Conservation (phyloP, 2,797 vertebrate genomes). For the Sphenodon punctatus region DNA sequence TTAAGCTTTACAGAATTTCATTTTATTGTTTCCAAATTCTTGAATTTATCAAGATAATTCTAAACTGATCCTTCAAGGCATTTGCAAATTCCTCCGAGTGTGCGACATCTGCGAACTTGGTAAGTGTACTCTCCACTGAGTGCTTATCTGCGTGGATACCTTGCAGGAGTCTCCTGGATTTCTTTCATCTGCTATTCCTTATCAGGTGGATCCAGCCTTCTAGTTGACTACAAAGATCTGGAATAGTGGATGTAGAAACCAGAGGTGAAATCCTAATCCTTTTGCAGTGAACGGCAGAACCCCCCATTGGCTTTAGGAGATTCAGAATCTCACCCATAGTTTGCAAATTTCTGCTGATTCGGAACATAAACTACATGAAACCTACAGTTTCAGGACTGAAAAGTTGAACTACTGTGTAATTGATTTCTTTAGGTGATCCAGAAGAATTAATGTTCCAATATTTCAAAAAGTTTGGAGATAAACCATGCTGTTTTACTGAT, state of each 20-base stretch:
- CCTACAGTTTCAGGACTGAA: background rate
- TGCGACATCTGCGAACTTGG: no score
- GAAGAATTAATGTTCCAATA: conserved; percentile 94
- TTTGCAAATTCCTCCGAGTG: no score
- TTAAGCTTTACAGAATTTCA: no score
- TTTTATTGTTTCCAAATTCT: no score
- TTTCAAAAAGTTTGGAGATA: conserved; percentile 95
- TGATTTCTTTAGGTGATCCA: conserved; percentile 84
- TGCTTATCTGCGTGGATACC: conserved; percentile 29
- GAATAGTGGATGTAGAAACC: background rate
- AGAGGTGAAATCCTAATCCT: no score
- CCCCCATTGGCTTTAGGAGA: no score
- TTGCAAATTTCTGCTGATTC: background rate
- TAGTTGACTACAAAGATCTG: background rate
- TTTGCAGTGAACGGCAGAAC: no score
- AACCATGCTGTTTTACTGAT: conserved; percentile 97
- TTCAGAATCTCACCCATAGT: no score
- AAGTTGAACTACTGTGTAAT: background rate
- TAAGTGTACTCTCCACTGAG: no score
- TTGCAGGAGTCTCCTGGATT: conserved; percentile 13
- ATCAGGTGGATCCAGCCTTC: conserved; percentile 1
- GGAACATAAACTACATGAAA: accelerated
- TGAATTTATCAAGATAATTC: no score
- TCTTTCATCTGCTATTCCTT: conserved; percentile 21
- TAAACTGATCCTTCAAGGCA: no score